These are phyloP conservation scores for Toxotes chatareus DNA, from an alignment of 2,113 vertebrate genomes.

Conservation along the genomic window DNA sequence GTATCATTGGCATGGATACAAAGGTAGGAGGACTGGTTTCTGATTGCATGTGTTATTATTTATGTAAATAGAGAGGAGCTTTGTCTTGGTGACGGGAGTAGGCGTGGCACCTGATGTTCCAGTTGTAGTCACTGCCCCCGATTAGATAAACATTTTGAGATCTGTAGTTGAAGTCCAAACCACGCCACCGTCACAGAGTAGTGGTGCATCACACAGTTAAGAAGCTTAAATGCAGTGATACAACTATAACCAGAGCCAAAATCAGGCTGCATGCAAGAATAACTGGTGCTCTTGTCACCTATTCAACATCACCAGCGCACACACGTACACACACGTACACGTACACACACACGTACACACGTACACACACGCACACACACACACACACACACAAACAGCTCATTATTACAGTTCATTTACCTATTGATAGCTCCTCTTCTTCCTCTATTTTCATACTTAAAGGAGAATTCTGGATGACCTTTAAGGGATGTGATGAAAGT, in stretches of 20 bases:
- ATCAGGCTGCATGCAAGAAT: not conserved
- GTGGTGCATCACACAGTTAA: not conserved
- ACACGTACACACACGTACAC: not conserved
- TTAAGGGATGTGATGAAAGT: not conserved
- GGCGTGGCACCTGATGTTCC: not conserved
- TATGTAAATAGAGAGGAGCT: not conserved
- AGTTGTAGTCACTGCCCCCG: not conserved
- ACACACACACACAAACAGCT: not conserved
- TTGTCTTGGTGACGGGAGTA: not conserved
- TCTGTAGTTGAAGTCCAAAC: slow-evolving; percentile 9
- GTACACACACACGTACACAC: not conserved
- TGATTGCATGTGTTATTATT: slow-evolving; percentile 6
- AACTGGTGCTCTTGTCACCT: not conserved
- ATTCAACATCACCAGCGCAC: not conserved
- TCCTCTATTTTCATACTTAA: slow-evolving; percentile 21
- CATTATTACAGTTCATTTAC: slow-evolving; percentile 42
- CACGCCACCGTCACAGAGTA: not conserved
- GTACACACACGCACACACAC: not conserved
- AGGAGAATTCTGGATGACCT: not conserved
- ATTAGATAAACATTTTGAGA: slow-evolving; percentile 1
- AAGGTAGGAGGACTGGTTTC: not conserved
- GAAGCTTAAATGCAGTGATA: not conserved
- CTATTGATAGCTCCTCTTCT: slow-evolving; percentile 26
- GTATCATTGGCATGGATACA: not conserved
- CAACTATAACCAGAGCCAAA: not conserved